Evolutionary conservation across 1,140 invertebrate genomes (phyloP).

Genomic region (Lordiphosa collinella): DNA sequence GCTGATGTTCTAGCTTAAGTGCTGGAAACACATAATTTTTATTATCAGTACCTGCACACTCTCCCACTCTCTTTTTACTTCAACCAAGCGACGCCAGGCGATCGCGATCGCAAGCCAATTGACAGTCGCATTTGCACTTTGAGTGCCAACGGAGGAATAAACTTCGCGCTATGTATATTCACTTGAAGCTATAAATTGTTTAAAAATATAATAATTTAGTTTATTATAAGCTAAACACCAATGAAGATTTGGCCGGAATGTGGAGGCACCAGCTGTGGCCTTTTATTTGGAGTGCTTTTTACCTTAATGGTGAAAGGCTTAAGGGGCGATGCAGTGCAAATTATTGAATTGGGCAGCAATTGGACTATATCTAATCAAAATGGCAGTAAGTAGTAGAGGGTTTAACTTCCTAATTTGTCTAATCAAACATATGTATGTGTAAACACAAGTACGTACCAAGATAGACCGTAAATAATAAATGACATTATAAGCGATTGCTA

Average conservation of each 20-base stretch:
- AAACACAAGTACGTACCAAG: neutral
- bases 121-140: conserved; percentile 27
- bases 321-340: conserved; percentile 48
- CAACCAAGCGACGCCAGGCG: neutral
- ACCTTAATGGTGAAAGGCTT: conserved; percentile 7
- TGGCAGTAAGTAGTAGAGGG: conserved; percentile 47
- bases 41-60: conserved; percentile 19
- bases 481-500: conserved; percentile 21
- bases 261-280: conserved; percentile 2
- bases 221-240: neutral
- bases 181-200: too few species aligned
- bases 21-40: conserved; percentile 20
- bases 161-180: conserved; percentile 5
- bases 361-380: conserved; percentile 68
- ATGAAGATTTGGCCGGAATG: conserved; percentile 13
- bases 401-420: neutral
- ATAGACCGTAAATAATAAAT: conserved; percentile 27
- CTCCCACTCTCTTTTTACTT: neutral
- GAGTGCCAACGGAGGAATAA: conserved; percentile 8
- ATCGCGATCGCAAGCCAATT: conserved; percentile 12
- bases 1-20: conserved; percentile 13
- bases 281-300: conserved; percentile 24
- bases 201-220: too few species aligned
- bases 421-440: conserved; percentile 2
- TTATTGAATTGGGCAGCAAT: conserved; percentile 48